Base-by-base conservation (phyloP, 1,140 invertebrate species). In the Protaetia brevitarsis region DNA sequence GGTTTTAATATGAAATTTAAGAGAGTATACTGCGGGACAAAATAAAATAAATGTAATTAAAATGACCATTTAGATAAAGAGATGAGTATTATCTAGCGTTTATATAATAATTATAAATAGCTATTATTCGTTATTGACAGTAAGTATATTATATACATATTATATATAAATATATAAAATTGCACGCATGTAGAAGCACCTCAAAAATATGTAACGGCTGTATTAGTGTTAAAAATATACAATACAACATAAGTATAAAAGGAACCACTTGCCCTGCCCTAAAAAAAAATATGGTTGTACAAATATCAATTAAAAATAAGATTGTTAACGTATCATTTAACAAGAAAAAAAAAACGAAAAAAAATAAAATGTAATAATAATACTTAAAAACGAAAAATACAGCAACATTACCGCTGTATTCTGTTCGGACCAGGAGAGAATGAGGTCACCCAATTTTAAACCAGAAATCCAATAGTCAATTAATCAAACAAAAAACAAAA, bases 1-100 rank as follows among this genome's bases (percentile, higher is more conserved):
- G 70, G 70, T 74, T 74, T 74, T 74, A 72, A 74, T 74, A 74
- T 70, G 72, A 73, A 72, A 73, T 69, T 72, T 73, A 74, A 73
- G 67, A n/a, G 72, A 72, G 70, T 70, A 71, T 73, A 73, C 63
- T 66, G 68, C 66, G 70, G 62, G 64, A 58, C 63, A 16, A 45
- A 45, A 45, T 4, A 16, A 2, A 45, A 16, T 19, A 37, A 8
- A 7, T 13, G 41, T 21, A 45, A 13, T 16, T 21, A 45, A 45
- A 45, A 21, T 45, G 41, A 21, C 19, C n/a, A n/a, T n/a, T 62
- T 64, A 68, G 56, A 68, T 71, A 69, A n/a, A n/a, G 69, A 37
- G 68, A 69, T 66, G 68, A 71, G 70, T 71, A 68, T 71, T 71
- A 69, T 66, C 68, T 71, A 71, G 66, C 66, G 51, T 63, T 51